These are phyloP conservation scores for Drosophila equinoxialis DNA, from an alignment of 1,140 invertebrate species.

Conservation along the genomic window DNA sequence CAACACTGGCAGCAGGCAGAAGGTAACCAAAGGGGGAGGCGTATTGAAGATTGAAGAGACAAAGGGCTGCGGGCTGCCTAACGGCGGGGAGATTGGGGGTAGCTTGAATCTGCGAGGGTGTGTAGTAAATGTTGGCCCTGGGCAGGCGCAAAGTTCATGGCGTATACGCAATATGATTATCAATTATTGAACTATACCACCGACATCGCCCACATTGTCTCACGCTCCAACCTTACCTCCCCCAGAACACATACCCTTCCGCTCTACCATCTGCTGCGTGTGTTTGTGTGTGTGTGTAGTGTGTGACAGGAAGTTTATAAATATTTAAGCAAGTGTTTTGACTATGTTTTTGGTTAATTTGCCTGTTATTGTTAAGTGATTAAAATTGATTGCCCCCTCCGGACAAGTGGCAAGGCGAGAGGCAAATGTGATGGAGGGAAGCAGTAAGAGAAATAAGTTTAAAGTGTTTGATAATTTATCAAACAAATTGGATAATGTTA, in stretches of 20 bases:
- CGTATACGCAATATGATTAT: conserved; percentile 54
- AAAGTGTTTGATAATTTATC: conserved; percentile 12
- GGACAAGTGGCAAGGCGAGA: background rate
- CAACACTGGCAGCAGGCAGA: conserved; percentile 12
- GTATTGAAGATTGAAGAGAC: background rate
- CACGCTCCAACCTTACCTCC: background rate
- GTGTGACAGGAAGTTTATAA: conserved; percentile 44
- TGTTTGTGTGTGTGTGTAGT: background rate
- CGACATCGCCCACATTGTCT: background rate
- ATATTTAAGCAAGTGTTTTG: conserved; percentile 52
- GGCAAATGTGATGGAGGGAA: background rate
- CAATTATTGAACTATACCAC: conserved; percentile 43
- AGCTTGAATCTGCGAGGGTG: background rate
- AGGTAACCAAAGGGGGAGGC: background rate
- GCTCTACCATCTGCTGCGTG: background rate
- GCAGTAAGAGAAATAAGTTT: background rate
- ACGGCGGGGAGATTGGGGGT: background rate
- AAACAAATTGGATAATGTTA: conserved; percentile 11
- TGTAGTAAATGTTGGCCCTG: conserved; percentile 1
- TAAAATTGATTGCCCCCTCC: conserved; percentile 35
- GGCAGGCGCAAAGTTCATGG: conserved; percentile 29
- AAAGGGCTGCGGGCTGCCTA: background rate
- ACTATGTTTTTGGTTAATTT: conserved; percentile 53
- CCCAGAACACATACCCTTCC: background rate
- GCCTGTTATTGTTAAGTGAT: conserved; percentile 37